Conservation (phyloP, 2,797 vertebrate genomes). For the Prunella strophiata region DNA sequence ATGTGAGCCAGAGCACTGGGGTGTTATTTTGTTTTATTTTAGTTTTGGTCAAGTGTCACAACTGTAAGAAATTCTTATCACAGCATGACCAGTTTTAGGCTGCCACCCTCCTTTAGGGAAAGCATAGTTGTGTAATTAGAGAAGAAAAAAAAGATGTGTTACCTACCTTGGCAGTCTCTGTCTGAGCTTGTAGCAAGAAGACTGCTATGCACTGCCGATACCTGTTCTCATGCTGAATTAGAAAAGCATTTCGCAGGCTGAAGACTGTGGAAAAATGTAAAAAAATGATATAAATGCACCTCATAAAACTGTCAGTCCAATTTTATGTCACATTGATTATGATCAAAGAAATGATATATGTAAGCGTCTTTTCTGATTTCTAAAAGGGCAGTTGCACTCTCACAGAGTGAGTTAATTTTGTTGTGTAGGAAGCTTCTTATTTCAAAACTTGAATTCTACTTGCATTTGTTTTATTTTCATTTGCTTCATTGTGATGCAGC, state of each 20-base stretch:
- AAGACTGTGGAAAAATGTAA: conserved; percentile 76
- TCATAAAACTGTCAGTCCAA: neutral
- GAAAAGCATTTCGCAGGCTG: conserved; percentile 86
- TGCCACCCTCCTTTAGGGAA: neutral
- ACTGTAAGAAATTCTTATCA: neutral
- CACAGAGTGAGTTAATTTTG: neutral
- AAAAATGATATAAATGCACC: neutral
- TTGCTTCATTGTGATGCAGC: neutral
- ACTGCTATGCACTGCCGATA: conserved; percentile 87
- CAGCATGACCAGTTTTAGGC: neutral
- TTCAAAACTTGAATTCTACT: neutral
- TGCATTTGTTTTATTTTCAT: neutral
- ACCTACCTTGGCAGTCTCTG: conserved; percentile 84
- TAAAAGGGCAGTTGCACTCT: neutral
- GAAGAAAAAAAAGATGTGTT: neutral
- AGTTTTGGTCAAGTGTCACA: conserved; percentile 1
- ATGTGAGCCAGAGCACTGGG: neutral
- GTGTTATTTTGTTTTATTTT: neutral
- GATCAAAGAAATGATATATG: neutral
- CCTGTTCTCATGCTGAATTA: conserved; percentile 91
- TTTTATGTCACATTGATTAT: neutral
- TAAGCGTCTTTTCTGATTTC: neutral
- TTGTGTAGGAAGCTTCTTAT: neutral
- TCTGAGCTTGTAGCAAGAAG: conserved; percentile 88
- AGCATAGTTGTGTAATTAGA: neutral